Conservation (phyloP, 2,888 invertebrate genomes). For the Acleris laterana region DNA sequence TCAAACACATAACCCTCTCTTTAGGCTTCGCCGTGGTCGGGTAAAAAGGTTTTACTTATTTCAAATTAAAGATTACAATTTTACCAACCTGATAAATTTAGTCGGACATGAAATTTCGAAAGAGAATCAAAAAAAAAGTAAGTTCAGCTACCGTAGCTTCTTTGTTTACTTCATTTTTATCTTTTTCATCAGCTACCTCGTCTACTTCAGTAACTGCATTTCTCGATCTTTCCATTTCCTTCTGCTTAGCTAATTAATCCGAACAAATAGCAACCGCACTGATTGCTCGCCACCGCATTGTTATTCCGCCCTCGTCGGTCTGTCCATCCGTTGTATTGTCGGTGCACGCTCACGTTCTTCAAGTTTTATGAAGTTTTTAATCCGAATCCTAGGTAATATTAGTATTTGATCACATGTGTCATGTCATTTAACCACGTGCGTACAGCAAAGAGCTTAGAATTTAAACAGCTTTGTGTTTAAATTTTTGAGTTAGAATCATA, state of each 20-base stretch:
- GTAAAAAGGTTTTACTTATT: too few species aligned
- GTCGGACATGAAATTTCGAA: too few species aligned
- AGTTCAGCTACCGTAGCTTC: background rate
- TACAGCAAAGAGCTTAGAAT: too few species aligned
- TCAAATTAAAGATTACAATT: too few species aligned
- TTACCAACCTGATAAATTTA: too few species aligned
- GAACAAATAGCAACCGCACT: conserved; percentile 52
- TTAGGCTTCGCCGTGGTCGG: too few species aligned
- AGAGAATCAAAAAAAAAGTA: background rate
- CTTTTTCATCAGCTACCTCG: background rate
- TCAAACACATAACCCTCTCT: too few species aligned
- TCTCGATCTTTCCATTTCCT: conserved; percentile 14
- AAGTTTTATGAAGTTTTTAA: conserved; percentile 32
- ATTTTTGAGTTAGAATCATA: too few species aligned
- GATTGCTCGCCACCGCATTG: conserved; percentile 70
- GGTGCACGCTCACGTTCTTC: conserved; percentile 50
- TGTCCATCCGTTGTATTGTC: conserved; percentile 63
- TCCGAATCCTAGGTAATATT: conserved; percentile 12
- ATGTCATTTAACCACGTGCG: too few species aligned
- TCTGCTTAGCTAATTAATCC: conserved; percentile 32
- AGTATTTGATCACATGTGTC: conserved; percentile 1
- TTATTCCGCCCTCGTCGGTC: conserved; percentile 56
- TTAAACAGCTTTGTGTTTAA: too few species aligned
- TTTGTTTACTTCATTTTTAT: background rate
- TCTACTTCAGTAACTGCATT: conserved; percentile 45